Evolutionary conservation across 2,797 vertebrate species (phyloP).

Genomic region (Eupleurogrammus muticus): DNA sequence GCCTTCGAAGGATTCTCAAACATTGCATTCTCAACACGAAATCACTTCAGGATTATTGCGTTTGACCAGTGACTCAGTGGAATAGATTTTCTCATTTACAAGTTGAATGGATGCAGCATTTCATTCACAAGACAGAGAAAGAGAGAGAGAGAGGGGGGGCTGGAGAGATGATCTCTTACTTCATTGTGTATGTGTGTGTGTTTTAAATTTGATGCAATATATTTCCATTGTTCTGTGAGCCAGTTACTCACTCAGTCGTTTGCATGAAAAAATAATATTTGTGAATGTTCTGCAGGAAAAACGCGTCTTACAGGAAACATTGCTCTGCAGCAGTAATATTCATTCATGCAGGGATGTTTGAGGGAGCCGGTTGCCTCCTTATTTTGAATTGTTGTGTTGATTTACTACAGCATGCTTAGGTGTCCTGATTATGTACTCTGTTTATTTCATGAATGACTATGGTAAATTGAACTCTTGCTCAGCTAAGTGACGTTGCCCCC

Average conservation of each 20-base stretch:
- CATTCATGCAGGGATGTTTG: constrained; percentile 36
- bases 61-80: constrained; percentile 45
- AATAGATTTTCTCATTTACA: constrained; percentile 46
- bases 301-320: constrained; percentile 30
- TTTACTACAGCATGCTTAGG: constrained; percentile 52
- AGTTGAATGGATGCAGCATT: constrained; percentile 74
- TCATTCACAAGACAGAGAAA: constrained; percentile 68
- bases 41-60: constrained; percentile 28
- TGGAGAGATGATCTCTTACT: constrained; percentile 34
- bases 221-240: constrained; percentile 37
- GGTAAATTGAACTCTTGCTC: constrained; percentile 37
- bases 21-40: constrained; percentile 33
- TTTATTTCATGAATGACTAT: constrained; percentile 61
- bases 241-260: constrained; percentile 29
- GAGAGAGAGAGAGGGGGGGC: constrained; percentile 9
- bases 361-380: constrained; percentile 15
- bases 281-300: constrained; percentile 34
- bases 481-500: constrained; percentile 6
- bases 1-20: constrained; percentile 44
- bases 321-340: constrained; percentile 47
- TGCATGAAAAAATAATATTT: constrained; percentile 16
- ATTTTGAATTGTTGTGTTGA: constrained; percentile 48
- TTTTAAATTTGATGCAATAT: constrained; percentile 42
- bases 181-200: constrained; percentile 37
- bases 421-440: constrained; percentile 46